Evolutionary conservation across 2,888 invertebrate genomes (phyloP).

Genomic region (Crocallis elinguaria): DNA sequence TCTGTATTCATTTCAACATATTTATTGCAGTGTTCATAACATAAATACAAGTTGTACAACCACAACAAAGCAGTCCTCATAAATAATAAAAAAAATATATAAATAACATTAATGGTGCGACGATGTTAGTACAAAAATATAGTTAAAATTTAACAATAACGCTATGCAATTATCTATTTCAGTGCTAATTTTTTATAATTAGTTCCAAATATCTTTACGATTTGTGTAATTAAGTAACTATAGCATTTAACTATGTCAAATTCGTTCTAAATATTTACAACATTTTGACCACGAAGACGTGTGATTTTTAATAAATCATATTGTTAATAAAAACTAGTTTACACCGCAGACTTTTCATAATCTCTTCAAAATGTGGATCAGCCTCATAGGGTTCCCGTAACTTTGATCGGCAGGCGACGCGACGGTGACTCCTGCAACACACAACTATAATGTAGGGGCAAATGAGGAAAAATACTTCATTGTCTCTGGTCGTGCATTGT

Average conservation of each 20-base stretch:
- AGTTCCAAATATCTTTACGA: slow-evolving; percentile 3
- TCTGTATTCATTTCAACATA: slow-evolving; percentile 14
- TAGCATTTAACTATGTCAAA: not conserved
- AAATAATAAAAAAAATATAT: not conserved
- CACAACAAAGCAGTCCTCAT: slow-evolving; percentile 22
- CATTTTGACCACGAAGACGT: not conserved
- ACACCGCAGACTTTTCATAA: not conserved
- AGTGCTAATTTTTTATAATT: slow-evolving; percentile 13
- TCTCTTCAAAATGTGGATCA: not conserved
- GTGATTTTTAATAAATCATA: not conserved
- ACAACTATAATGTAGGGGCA: too few relatives aligned
- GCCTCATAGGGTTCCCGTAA: not conserved
- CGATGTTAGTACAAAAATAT: slow-evolving; percentile 57
- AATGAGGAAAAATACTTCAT: too few relatives aligned
- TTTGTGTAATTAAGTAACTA: not conserved
- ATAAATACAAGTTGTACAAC: slow-evolving; percentile 36
- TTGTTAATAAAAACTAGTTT: not conserved
- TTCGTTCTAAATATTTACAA: not conserved
- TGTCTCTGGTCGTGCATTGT: too few relatives aligned
- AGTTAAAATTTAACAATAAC: slow-evolving; percentile 33
- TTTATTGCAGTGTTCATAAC: slow-evolving; percentile 24
- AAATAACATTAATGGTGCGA: slow-evolving; percentile 28
- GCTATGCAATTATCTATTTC: slow-evolving; percentile 12
- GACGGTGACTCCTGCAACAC: too few relatives aligned
- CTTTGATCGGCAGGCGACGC: not conserved